Evolutionary conservation across 2,888 invertebrate species (phyloP).

Genomic region (Aphidius colemani): DNA sequence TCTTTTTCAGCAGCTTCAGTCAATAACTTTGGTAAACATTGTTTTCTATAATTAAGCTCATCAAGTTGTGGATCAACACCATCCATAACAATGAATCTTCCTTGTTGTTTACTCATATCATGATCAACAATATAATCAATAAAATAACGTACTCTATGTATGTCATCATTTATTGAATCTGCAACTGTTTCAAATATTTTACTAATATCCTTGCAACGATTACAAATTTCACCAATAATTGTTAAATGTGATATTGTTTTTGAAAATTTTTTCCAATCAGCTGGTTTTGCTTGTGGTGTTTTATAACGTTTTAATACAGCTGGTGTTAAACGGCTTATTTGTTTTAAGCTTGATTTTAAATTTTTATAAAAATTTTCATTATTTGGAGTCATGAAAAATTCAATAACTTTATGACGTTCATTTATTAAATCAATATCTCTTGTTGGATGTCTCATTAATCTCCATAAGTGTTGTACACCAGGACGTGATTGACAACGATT

Average conservation of each 20-base stretch:
- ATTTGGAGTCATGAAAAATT: conserved; percentile 68
- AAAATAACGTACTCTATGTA: conserved; percentile 68
- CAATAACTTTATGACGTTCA: conserved; percentile 72
- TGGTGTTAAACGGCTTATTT: conserved; percentile 42
- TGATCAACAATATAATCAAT: conserved; percentile 77
- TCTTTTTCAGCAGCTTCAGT: conserved; percentile 75
- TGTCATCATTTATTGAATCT: conserved; percentile 57
- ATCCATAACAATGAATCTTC: conserved; percentile 74
- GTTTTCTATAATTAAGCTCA: conserved; percentile 71
- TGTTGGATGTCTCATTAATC: conserved; percentile 74
- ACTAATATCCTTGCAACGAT: conserved; percentile 31
- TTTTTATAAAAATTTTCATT: conserved; percentile 69
- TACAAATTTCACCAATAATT: conserved; percentile 46
- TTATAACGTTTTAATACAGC: conserved; percentile 43
- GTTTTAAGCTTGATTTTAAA: conserved; percentile 42
- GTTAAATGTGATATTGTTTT: conserved; percentile 48
- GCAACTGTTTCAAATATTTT: conserved; percentile 50
- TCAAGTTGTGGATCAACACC: conserved; percentile 80
- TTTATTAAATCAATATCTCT: conserved; percentile 66
- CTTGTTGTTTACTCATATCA: conserved; percentile 66
- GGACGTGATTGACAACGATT: conserved; percentile 74
- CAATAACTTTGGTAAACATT: conserved; percentile 74
- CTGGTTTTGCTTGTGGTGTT: conserved; percentile 43
- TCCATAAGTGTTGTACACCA: conserved; percentile 69
- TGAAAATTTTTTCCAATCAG: conserved; percentile 49